Evolutionary conservation across 2,797 vertebrate genomes (phyloP).

Genomic region (Mionectes olivaceus): DNA sequence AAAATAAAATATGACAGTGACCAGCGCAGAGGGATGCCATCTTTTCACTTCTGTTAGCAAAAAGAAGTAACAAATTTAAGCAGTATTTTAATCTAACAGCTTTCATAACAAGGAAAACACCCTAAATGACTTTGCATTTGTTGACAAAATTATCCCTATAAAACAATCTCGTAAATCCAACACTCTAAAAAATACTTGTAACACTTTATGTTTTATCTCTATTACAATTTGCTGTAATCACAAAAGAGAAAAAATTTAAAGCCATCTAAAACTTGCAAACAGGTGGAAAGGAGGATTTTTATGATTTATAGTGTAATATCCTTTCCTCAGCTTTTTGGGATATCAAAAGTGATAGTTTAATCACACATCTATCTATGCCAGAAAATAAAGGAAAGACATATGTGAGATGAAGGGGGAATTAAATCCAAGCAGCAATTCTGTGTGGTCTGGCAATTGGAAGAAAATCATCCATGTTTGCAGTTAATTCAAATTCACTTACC

Average conservation of each 20-base stretch:
- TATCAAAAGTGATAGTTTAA: slow-evolving; percentile 61
- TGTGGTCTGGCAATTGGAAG: not conserved
- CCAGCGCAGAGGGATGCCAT: not conserved
- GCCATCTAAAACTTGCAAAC: slow-evolving; percentile 9
- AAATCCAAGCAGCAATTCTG: slow-evolving; percentile 16
- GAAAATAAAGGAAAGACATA: slow-evolving; percentile 44
- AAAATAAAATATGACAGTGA: not conserved
- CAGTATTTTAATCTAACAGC: slow-evolving; percentile 6
- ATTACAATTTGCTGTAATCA: slow-evolving; percentile 27
- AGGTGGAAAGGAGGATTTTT: slow-evolving; percentile 31
- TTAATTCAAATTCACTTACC: slow-evolving; percentile 62
- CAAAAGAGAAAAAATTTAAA: slow-evolving; percentile 21
- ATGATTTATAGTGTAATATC: slow-evolving; percentile 53
- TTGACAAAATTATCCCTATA: slow-evolving; percentile 32
- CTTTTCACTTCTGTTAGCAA: not conserved
- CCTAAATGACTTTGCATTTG: slow-evolving; percentile 3
- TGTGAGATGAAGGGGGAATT: slow-evolving; percentile 21
- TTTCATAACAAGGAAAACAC: not conserved
- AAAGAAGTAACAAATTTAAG: not conserved
- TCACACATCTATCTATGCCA: slow-evolving; percentile 52
- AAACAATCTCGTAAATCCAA: slow-evolving; percentile 18
- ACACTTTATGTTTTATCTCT: slow-evolving; percentile 1
- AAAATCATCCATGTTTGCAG: slow-evolving; percentile 35
- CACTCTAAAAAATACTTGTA: not conserved
- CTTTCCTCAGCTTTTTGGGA: slow-evolving; percentile 32